phyloP scores from a whole-genome alignment of 2,888 invertebrate genomes.

The Synanthedon formicaeformis region DNA sequence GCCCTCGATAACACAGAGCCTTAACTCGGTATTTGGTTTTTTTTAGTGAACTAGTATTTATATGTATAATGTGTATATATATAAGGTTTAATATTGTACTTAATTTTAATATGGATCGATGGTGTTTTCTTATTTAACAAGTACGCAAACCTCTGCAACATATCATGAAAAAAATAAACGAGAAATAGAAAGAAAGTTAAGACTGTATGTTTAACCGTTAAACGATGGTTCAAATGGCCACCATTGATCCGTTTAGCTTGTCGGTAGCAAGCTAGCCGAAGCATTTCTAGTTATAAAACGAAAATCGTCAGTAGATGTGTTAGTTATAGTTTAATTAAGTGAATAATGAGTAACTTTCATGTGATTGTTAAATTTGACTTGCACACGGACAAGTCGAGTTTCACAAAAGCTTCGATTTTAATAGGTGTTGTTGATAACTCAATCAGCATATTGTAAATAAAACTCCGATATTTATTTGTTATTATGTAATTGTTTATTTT shows the following conservation, averaged over 20 bases:
- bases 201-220: not conserved
- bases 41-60: constrained; percentile 35
- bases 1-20: constrained; percentile 26
- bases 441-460: constrained; percentile 47
- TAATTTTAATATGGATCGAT: constrained; percentile 47
- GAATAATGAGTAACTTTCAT: constrained; percentile 1
- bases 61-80: constrained; percentile 40
- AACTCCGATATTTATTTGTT: constrained; percentile 46
- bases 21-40: constrained; percentile 50
- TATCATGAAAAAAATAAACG: not conserved
- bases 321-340: constrained; percentile 26
- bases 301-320: constrained; percentile 41
- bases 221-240: constrained; percentile 2
- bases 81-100: constrained; percentile 63
- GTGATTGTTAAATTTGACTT: constrained; percentile 18
- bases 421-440: constrained; percentile 1
- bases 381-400: constrained; percentile 16
- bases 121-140: constrained; percentile 12
- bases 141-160: not conserved
- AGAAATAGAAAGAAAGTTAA: not conserved
- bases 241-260: constrained; percentile 43
- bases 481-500: constrained; percentile 35
- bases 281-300: constrained; percentile 61
- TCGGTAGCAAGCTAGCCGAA: constrained; percentile 62
- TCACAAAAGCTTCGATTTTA: constrained; percentile 21